Base-by-base conservation (phyloP, 2,797 vertebrate genomes). In the Catostomus latipinnis region DNA sequence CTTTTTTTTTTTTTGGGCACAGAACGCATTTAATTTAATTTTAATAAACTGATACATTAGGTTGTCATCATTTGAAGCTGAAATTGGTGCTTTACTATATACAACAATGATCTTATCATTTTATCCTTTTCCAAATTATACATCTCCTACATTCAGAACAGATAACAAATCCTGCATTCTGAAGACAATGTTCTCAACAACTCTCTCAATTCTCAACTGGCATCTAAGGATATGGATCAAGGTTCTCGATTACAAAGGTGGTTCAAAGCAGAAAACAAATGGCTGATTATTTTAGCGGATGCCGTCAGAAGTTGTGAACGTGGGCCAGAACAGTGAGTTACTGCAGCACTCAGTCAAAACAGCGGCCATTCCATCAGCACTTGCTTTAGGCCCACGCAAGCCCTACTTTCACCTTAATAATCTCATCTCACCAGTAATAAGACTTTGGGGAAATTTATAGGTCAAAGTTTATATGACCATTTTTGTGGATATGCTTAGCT, bases 341-440 rank as follows among this genome's bases (percentile, higher is more conserved):
- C 89, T 89, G 90, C 85, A 81, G 90, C 89, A 93, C 90, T 92
- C 91, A 90, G 89, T 93, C 91, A 92, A 88, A 87, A 88, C 86
- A 85, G 88, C 81, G 85, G 91, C 91, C 92, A 90, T 89, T 93
- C 89, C 90, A 92, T 92, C 93, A 92, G 88, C 81, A 84, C 67
- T 79, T 70, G 86, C 87, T 90, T 90, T 87, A 89, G 80, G 78
- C 85, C 81, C 71, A 79, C 75, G 80, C 84, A 67, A 76, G 80
- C 82, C 82, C 74, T 34, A 67, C 79, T 56, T 79, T 88, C 82
- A 89, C 86, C 88, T 88, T 89, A 87, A 88, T 89, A 86, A 90
- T 91, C 88, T 90, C 89, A 91, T 91, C 88, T 89, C 88, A 89
- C 86, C 88, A 88, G 82, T 84, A 86, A 79, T 86, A 78, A 81